Conservation (phyloP, 1,140 invertebrate genomes). For the Acromyrmex heyeri region DNA sequence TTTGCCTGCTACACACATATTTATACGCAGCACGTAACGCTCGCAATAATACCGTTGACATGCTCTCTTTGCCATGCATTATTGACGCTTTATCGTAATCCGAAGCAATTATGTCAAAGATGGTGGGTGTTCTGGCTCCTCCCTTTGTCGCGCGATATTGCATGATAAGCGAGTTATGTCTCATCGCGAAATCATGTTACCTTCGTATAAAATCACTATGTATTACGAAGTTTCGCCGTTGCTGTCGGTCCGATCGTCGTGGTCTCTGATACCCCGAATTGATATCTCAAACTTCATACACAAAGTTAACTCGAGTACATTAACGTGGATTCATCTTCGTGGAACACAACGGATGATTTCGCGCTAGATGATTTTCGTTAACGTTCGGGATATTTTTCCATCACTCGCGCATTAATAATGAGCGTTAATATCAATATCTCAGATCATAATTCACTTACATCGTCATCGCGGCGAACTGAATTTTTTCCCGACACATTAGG, state of each 20-base stretch:
- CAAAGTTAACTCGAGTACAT: constrained; percentile 22
- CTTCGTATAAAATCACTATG: constrained; percentile 78
- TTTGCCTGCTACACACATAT: neutral
- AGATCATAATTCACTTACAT: constrained; percentile 33
- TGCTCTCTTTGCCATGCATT: neutral
- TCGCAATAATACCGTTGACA: constrained; percentile 14
- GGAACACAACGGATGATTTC: neutral
- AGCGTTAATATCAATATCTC: neutral
- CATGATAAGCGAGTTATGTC: constrained; percentile 83
- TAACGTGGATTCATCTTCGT: neutral
- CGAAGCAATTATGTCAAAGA: constrained; percentile 51
- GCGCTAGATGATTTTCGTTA: too few relatives aligned
- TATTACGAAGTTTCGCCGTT: constrained; percentile 38
- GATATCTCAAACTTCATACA: constrained; percentile 20
- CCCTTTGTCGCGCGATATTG: constrained; percentile 84
- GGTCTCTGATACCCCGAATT: constrained; percentile 31
- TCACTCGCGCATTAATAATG: neutral
- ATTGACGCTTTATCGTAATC: constrained; percentile 41
- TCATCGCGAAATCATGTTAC: constrained; percentile 81
- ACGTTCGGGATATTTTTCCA: neutral
- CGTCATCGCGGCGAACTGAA: constrained; percentile 16
- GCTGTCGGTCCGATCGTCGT: constrained; percentile 6
- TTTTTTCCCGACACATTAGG: constrained; percentile 16
- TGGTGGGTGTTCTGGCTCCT: constrained; percentile 64
- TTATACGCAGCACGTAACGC: neutral